Evolutionary conservation across 2,797 vertebrate genomes (phyloP), one percentile per base, ranked within the genome.

Genomic region (Pitangus sulphuratus): DNA sequence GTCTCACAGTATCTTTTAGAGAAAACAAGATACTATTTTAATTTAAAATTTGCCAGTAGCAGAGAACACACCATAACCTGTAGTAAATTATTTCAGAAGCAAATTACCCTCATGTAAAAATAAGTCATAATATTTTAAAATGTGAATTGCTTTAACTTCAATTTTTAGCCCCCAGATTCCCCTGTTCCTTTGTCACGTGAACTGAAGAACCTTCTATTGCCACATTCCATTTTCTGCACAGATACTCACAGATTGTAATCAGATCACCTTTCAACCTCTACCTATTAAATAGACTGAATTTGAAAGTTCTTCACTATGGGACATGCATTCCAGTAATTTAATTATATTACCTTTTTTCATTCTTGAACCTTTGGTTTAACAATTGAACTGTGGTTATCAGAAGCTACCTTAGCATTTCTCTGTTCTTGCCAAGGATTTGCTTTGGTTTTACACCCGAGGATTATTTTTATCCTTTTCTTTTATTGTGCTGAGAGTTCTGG

Each of bases 11-110:
- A 61, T 93, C 57, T 86, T 91, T 91, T 91, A 86, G 50, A 76
- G 81, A 82, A 97, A 93, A 82, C 83, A 93, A 77, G 77, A 62
- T 88, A 75, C 58, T 91, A 37, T 90, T 95, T 95, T 94, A 94
- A 91, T 95, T 93, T 95, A 77, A 95, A 87, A 48, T 85, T 87
- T 92, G 47, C 91, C 61, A 30, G 76, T 74, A 89, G 87, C 89
- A 86, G 89, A 91, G 61, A 88, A 91, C 33, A 84, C 31, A 47
- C 77, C 19, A 61, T 91, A 95, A 94, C 65, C 65, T 69, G 65
- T 69, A 93, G 84, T 85, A 93, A 94, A 93, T 95, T 91, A 84
- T 89, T 95, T 92, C 35, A 86, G 53, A 54, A 65, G 80, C 25
- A 90, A 91, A 95, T 95, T 95, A 79, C 35, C 39, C 25, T 76